A percentile compares a stretch with the other conserved stretches of the same genome.
phyloP scores from a whole-genome alignment of 2,113 vertebrate species.

The Protobothrops flavoviridis region DNA sequence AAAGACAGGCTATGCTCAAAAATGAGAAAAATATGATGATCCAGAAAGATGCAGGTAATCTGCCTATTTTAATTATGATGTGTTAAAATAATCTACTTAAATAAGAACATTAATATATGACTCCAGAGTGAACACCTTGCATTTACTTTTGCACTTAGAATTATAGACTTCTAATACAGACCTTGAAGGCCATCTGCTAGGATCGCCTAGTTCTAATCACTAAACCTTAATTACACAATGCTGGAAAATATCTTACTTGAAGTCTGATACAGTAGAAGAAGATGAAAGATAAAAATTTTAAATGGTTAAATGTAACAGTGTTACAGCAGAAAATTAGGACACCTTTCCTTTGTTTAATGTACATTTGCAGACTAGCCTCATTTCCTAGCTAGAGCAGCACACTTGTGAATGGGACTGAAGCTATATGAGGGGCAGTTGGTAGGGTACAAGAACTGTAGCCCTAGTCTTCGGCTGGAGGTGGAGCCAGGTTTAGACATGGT shows the following conservation, averaged over 20 bases:
- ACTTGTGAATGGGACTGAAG: neutral
- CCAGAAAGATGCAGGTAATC: neutral
- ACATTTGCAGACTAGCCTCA: neutral
- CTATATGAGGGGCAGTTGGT: neutral
- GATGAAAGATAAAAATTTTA: neutral
- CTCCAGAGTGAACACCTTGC: neutral
- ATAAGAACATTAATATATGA: neutral
- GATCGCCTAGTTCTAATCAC: neutral
- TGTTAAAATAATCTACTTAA: neutral
- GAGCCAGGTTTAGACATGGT: neutral
- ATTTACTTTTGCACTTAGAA: neutral
- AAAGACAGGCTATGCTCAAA: neutral
- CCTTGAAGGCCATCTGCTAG: no score
- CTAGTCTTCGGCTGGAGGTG: neutral
- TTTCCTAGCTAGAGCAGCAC: neutral
- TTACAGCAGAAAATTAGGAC: neutral
- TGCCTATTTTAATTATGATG: neutral
- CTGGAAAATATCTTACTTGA: neutral
- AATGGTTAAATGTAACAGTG: neutral
- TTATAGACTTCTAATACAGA: neutral
- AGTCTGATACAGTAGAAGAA: no score
- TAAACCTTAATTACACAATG: neutral
- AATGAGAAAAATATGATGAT: neutral
- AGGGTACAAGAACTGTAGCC: neutral
- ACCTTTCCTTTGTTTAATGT: neutral